Conservation (phyloP, 2,888 invertebrate species). For the Eueremaeus valkanovi region DNA sequence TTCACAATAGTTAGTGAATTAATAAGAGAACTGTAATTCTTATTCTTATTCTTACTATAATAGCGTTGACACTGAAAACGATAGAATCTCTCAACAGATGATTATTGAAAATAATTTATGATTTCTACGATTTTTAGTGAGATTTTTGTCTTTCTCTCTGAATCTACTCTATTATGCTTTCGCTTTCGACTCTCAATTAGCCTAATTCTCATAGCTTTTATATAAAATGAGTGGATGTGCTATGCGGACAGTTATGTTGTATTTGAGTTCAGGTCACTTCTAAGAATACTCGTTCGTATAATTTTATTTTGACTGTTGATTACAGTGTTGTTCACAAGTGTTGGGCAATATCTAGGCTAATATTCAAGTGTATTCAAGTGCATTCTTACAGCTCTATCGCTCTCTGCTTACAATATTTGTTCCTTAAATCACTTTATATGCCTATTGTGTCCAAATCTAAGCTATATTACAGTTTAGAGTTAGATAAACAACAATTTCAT, state of each 20-base stretch:
- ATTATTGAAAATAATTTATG: not conserved
- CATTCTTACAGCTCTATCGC: not conserved
- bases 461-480: not conserved
- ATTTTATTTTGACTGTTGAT: not conserved
- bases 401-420: not conserved
- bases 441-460: not conserved
- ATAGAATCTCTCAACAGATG: not conserved
- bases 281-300: not conserved
- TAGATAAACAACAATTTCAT: not conserved
- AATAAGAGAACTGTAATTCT: too few relatives aligned
- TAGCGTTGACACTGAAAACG: not conserved
- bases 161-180: too few relatives aligned
- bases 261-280: slow-evolving; percentile 3
- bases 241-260: not conserved
- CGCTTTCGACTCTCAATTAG: not conserved
- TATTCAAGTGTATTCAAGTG: not conserved
- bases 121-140: not conserved
- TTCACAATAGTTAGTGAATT: too few relatives aligned
- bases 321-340: not conserved
- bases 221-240: not conserved
- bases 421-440: not conserved
- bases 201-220: not conserved
- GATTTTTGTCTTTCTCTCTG: not conserved
- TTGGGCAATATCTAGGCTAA: slow-evolving; percentile 5
- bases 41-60: too few relatives aligned